phyloP scores from a whole-genome alignment of 2,113 vertebrate species.

The Brienomyrus brachyistius region DNA sequence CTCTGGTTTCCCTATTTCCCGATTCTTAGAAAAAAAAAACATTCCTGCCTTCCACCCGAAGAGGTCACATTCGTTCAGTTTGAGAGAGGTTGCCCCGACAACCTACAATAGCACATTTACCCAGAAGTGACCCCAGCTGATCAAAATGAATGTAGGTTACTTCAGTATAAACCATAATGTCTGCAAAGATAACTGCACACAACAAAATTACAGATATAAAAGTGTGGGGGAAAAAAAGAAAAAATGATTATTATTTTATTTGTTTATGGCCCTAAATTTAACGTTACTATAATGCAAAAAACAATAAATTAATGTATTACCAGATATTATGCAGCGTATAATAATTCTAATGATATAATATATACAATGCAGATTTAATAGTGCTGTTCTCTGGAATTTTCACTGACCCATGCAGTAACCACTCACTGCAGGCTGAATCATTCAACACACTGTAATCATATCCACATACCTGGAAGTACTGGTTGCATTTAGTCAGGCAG shows the following conservation, averaged over 20 bases:
- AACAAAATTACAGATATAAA: not conserved
- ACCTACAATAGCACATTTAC: conserved; percentile 24
- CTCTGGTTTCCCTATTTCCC: not conserved
- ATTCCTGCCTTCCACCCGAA: not conserved
- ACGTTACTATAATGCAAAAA: not conserved
- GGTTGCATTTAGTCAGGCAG: not conserved
- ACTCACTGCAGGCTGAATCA: not conserved
- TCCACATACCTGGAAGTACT: not conserved
- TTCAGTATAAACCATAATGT: conserved; percentile 24
- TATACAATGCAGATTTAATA: too few relatives aligned
- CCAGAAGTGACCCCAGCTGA: conserved; percentile 28
- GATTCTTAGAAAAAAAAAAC: not conserved
- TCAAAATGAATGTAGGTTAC: conserved; percentile 22
- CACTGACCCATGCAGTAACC: not conserved
- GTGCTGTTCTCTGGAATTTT: not conserved
- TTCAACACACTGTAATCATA: not conserved
- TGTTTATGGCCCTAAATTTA: not conserved
- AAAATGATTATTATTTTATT: not conserved
- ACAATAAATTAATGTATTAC: not conserved
- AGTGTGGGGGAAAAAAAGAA: not conserved
- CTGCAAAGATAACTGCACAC: not conserved
- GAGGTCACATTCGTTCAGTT: conserved; percentile 1
- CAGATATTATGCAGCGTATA: not conserved
- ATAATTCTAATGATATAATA: not conserved
- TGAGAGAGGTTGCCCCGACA: not conserved